These are phyloP conservation scores for Cheilosia urbana DNA, from an alignment of 2,888 invertebrate species.

Conservation along the genomic window DNA sequence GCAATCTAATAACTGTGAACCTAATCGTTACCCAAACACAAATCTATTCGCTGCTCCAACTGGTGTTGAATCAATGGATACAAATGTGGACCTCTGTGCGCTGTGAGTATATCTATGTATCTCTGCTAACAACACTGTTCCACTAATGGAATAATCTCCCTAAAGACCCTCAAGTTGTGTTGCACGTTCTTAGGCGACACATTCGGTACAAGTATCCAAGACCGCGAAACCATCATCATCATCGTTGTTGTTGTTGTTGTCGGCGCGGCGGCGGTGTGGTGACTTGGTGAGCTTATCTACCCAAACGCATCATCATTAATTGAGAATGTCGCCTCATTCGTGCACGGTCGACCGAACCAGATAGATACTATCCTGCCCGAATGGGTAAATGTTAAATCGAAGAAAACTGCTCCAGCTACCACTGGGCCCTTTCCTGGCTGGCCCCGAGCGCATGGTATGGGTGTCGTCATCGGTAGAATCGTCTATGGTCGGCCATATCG, in stretches of 20 bases:
- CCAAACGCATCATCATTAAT: slow-evolving; percentile 74
- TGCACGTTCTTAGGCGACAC: slow-evolving; percentile 63
- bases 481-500: slow-evolving; percentile 45
- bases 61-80: slow-evolving; percentile 51
- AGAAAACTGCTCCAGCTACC: slow-evolving; percentile 43
- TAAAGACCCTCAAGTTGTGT: slow-evolving; percentile 70
- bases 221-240: slow-evolving; percentile 48
- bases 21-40: slow-evolving; percentile 75
- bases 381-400: slow-evolving; percentile 60
- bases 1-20: slow-evolving; percentile 76
- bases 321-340: slow-evolving; percentile 74
- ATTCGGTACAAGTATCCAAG: slow-evolving; percentile 44
- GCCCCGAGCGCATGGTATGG: slow-evolving; percentile 51
- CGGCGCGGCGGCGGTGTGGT: slow-evolving; percentile 40
- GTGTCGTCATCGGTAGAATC: slow-evolving; percentile 56
- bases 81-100: slow-evolving; percentile 48
- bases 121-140: slow-evolving; percentile 63
- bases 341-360: slow-evolving; percentile 71
- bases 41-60: slow-evolving; percentile 48
- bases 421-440: slow-evolving; percentile 39
- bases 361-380: slow-evolving; percentile 62
- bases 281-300: slow-evolving; percentile 71
- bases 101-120: slow-evolving; percentile 59
- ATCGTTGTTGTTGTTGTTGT: slow-evolving; percentile 17
- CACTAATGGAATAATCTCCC: slow-evolving; percentile 74